Evolutionary conservation across 2,797 vertebrate genomes (phyloP).

Genomic region (Lithobates sylvaticus): DNA sequence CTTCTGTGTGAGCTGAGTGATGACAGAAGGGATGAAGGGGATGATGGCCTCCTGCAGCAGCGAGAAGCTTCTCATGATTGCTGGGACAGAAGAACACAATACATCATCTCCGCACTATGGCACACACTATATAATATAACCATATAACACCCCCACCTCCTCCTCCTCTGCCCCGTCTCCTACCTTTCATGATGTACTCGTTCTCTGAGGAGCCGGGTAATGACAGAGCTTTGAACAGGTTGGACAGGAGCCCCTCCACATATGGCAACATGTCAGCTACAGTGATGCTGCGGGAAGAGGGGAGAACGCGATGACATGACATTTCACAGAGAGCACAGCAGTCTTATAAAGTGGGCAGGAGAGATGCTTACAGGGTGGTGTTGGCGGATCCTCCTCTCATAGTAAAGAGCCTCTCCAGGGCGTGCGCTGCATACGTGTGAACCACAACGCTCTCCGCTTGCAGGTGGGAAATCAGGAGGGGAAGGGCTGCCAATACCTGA

Average conservation of each 20-base stretch:
- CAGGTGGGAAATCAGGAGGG: constrained; percentile 90
- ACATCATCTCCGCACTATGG: too few species aligned
- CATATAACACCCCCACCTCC: too few species aligned
- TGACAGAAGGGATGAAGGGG: constrained; percentile 94
- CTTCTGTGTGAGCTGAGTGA: constrained; percentile 95
- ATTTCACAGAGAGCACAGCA: too few species aligned
- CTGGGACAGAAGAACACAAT: constrained; percentile 71
- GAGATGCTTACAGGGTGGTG: constrained; percentile 85
- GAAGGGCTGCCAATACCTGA: constrained; percentile 90
- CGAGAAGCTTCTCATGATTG: constrained; percentile 98
- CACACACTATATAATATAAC: too few species aligned
- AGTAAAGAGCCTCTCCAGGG: constrained; percentile 94
- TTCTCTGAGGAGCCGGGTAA: constrained; percentile 96
- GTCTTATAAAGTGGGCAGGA: too few species aligned
- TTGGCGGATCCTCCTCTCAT: constrained; percentile 94
- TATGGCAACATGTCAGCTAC: constrained; percentile 90
- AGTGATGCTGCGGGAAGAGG: constrained; percentile 83
- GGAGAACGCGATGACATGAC: too few species aligned
- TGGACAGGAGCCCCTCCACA: constrained; percentile 91
- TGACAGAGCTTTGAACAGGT: constrained; percentile 93
- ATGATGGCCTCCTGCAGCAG: constrained; percentile 96
- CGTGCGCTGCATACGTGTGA: constrained; percentile 95
- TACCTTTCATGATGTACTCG: constrained; percentile 99
- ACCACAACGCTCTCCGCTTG: constrained; percentile 95
- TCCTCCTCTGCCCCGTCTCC: background rate